phyloP scores from a whole-genome alignment of 1,140 invertebrate genomes.

The Drosophila sp. region DNA sequence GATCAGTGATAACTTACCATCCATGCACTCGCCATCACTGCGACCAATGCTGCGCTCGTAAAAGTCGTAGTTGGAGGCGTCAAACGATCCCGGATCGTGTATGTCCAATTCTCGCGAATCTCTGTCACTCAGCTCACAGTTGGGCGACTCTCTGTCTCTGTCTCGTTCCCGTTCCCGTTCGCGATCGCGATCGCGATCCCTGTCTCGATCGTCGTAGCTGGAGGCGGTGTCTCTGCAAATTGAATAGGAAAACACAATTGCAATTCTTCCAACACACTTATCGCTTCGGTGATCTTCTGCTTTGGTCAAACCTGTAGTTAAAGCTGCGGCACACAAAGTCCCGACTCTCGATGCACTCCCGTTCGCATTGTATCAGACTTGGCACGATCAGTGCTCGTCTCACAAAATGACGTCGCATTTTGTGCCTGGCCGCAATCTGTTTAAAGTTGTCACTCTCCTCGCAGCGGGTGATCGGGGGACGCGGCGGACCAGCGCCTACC shows the following conservation, averaged over 20 bases:
- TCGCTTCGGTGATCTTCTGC: constrained; percentile 36
- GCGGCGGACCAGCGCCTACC: constrained; percentile 67
- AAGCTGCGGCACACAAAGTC: constrained; percentile 95
- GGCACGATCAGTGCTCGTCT: constrained; percentile 90
- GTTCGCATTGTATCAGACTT: constrained; percentile 91
- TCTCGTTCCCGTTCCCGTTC: constrained; percentile 84
- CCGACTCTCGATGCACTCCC: constrained; percentile 91
- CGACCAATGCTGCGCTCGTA: constrained; percentile 92
- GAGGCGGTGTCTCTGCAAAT: constrained; percentile 85
- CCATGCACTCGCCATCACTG: constrained; percentile 91
- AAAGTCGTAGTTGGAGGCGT: constrained; percentile 93
- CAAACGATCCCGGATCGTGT: constrained; percentile 93
- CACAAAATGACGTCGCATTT: constrained; percentile 92
- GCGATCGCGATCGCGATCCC: constrained; percentile 55
- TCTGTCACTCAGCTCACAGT: constrained; percentile 95
- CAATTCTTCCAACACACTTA: constrained; percentile 38
- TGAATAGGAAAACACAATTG: constrained; percentile 63
- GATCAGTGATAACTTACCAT: constrained; percentile 86
- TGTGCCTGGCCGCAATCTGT: constrained; percentile 90
- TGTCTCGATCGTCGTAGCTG: constrained; percentile 87
- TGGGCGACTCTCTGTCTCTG: constrained; percentile 87
- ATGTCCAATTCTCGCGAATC: constrained; percentile 93
- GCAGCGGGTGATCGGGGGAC: constrained; percentile 86
- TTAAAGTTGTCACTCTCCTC: constrained; percentile 92
- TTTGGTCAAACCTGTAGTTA: constrained; percentile 88